Evolutionary conservation across 2,888 invertebrate species (phyloP), one percentile per base, ranked within the genome.

Genomic region (Callinectes sapidus): DNA sequence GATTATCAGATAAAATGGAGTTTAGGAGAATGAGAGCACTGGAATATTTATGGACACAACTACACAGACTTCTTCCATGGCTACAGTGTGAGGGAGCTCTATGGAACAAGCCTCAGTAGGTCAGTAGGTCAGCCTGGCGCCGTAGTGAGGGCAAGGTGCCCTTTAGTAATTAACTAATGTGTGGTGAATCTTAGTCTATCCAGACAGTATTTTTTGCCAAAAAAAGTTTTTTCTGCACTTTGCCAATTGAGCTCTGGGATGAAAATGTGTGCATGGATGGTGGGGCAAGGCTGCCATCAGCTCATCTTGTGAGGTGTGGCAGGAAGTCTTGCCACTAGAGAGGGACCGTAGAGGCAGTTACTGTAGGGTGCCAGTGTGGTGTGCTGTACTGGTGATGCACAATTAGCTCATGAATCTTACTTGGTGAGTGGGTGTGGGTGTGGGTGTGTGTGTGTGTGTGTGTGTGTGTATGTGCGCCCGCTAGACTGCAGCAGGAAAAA

Each of bases 151-250:
- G 28, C 71, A 8, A 71, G 71, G 13, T n/a, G 10, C 71, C 28
- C 28, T 13, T n/a, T 28, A 71, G 71, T 71, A 28, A 28, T 71
- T 28, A 8, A 71, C n/a, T 71, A 71, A 71, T 71, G 71, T 0
- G 71, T 28, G 28, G 5, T 71, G 28, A 10, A 10, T 71, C 71
- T 71, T 71, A 10, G 28, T 71, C 28, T 71, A 28, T 71, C 28
- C 71, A 71, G 28, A 71, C 71, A 71, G 71, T 71, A 71, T 71
- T 28, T 71, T 71, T 71, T n/a, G 71, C n/a, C 61, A 61, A 61
- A 61, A 23, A 23, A 55, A 55, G n/a, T 23, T 23, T 71, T 71
- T 61, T 16, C 10, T 71, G 71, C n/a, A 71, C 71, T 71, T 71
- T 71, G 71, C 28, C 28, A 71, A 8, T 71, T 71, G 71, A 71